Conservation (phyloP, 2,888 invertebrate genomes). For the Isotomurus palustris region DNA sequence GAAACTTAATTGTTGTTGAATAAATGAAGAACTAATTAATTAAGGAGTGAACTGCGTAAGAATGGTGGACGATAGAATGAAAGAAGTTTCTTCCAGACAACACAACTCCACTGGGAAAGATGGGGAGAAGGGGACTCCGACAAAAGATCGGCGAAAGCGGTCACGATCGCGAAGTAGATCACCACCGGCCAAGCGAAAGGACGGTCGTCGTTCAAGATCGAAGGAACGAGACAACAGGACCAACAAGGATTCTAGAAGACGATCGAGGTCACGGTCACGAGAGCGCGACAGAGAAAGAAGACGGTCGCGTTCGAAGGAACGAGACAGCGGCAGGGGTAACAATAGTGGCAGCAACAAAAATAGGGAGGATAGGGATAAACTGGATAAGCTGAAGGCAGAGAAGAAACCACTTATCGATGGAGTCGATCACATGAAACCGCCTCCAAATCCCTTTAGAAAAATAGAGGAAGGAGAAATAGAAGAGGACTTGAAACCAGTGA, state of each 20-base stretch:
- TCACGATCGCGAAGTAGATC: constrained; percentile 8
- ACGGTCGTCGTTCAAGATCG: not conserved
- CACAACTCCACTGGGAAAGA: constrained; percentile 1
- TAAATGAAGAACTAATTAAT: too few species aligned
- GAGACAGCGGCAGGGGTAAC: too few species aligned
- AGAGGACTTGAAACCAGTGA: constrained; percentile 47
- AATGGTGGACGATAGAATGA: constrained; percentile 3
- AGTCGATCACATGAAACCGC: constrained; percentile 10
- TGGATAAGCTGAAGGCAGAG: constrained; percentile 5
- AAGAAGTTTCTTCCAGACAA: constrained; percentile 3
- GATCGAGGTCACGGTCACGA: constrained; percentile 21
- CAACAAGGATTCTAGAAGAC: constrained; percentile 1
- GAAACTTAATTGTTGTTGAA: too few species aligned
- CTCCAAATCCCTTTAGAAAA: constrained; percentile 8
- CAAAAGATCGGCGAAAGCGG: constrained; percentile 7
- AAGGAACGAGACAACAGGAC: not conserved
- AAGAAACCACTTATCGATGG: constrained; percentile 8
- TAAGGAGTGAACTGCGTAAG: too few species aligned
- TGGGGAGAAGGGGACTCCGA: not conserved
- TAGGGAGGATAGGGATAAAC: constrained; percentile 9
- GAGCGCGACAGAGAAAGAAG: not conserved
- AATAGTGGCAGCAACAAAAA: constrained; percentile 12
- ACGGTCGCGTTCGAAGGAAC: constrained; percentile 32
- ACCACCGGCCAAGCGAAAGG: not conserved
- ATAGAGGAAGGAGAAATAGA: constrained; percentile 13